Conservation (phyloP, 2,113 vertebrate species). For the Mionectes macconnelli region DNA sequence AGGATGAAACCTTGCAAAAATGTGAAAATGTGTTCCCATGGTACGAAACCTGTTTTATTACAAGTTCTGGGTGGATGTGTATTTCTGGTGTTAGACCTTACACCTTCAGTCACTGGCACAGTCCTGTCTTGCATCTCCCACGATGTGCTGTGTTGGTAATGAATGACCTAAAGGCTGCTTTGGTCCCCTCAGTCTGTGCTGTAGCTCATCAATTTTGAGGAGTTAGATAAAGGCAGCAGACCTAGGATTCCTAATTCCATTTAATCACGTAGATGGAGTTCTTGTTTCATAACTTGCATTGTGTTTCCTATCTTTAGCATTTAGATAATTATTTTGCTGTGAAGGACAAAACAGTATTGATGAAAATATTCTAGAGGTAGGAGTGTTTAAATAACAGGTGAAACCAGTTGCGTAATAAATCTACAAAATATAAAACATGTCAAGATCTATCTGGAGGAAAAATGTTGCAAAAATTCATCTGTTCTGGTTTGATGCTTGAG, state of each 20-base stretch:
- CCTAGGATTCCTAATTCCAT: neutral
- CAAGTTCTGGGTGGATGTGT: neutral
- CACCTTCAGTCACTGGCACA: neutral
- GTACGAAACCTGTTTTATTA: neutral
- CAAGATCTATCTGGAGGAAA: neutral
- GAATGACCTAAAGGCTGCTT: neutral
- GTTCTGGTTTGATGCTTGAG: neutral
- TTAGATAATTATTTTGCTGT: neutral
- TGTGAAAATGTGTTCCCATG: accelerated
- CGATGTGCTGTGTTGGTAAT: neutral
- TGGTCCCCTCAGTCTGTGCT: neutral
- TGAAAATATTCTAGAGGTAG: neutral
- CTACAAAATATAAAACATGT: neutral
- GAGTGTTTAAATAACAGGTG: neutral
- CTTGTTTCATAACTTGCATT: neutral
- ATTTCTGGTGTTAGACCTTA: neutral
- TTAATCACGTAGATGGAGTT: neutral
- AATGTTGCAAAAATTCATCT: neutral
- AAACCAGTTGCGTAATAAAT: neutral
- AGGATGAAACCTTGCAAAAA: neutral
- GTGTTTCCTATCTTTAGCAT: neutral
- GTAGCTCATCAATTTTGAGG: neutral
- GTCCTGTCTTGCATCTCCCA: neutral
- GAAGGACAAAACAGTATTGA: neutral
- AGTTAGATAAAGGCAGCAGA: neutral